phyloP scores from a whole-genome alignment of 2,888 invertebrate species.

The Cheilosia scutellata region DNA sequence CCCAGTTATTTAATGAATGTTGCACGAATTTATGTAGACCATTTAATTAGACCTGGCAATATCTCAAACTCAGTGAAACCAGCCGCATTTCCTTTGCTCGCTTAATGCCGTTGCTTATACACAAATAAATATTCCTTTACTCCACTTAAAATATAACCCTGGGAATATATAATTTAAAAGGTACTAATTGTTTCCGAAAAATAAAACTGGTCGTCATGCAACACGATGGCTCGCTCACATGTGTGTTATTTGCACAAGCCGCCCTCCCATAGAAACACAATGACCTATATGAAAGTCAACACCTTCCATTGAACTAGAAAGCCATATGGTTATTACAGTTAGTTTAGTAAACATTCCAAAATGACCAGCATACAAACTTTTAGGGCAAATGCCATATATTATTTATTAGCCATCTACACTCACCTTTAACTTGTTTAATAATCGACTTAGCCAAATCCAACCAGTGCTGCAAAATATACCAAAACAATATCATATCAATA shows the following conservation, averaged over 20 bases:
- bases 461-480: conserved; percentile 91
- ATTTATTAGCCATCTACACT: conserved; percentile 76
- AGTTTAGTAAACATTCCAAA: conserved; percentile 42
- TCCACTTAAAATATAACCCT: conserved; percentile 12
- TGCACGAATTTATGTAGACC: background rate
- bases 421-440: conserved; percentile 96
- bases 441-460: conserved; percentile 95
- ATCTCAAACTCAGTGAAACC: background rate
- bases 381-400: background rate
- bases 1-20: background rate
- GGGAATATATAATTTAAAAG: conserved; percentile 33
- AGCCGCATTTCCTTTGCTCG: background rate
- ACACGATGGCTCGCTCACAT: conserved; percentile 22
- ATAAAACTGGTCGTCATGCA: conserved; percentile 49
- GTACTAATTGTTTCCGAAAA: conserved; percentile 43
- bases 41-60: background rate
- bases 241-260: conserved; percentile 33
- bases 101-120: background rate
- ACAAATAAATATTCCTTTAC: background rate
- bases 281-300: conserved; percentile 9
- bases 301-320: conserved; percentile 23
- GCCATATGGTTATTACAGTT: conserved; percentile 46
- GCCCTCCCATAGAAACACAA: background rate
- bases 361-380: conserved; percentile 49
- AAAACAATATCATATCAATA: conserved; percentile 10